Percentiles rank a stretch among this genome's conserved stretches.
phyloP scores from a whole-genome alignment of 2,888 invertebrate genomes.

The Plagodis dolabraria region DNA sequence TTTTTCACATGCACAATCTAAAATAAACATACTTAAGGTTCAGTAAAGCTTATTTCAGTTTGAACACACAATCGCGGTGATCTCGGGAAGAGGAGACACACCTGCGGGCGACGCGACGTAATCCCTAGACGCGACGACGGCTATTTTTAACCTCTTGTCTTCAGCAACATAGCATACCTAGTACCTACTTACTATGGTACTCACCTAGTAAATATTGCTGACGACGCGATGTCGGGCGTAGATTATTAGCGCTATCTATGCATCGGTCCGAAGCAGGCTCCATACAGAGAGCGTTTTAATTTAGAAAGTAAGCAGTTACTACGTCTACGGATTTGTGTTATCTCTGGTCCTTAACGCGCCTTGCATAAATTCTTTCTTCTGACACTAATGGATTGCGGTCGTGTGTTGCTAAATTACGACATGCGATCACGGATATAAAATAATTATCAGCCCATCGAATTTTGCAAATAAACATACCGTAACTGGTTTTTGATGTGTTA shows the following conservation, averaged over 20 bases:
- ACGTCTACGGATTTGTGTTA: slow-evolving; percentile 35
- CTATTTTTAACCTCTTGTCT: slow-evolving; percentile 64
- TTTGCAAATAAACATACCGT: slow-evolving; percentile 34
- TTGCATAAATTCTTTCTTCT: slow-evolving; percentile 28
- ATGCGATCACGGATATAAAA: slow-evolving; percentile 40
- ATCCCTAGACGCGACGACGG: slow-evolving; percentile 55
- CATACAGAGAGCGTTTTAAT: slow-evolving; percentile 40
- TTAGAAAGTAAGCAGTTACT: slow-evolving; percentile 43
- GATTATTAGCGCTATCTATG: slow-evolving; percentile 51
- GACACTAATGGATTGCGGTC: slow-evolving; percentile 36
- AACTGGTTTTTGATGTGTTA: slow-evolving; percentile 36
- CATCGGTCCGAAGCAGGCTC: slow-evolving; percentile 38
- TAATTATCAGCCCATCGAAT: slow-evolving; percentile 37
- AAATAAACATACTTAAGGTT: slow-evolving; percentile 38
- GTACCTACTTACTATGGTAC: slow-evolving; percentile 28
- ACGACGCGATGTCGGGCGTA: slow-evolving; percentile 51
- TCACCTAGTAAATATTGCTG: slow-evolving; percentile 56
- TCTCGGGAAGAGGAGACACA: slow-evolving; percentile 58
- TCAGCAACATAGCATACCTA: slow-evolving; percentile 3
- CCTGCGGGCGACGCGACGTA: slow-evolving; percentile 61
- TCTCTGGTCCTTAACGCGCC: slow-evolving; percentile 25
- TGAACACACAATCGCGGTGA: slow-evolving; percentile 35
- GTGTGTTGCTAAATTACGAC: slow-evolving; percentile 34
- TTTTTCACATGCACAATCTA: slow-evolving; percentile 36
- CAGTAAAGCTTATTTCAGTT: slow-evolving; percentile 43